A percentile compares a stretch with the other conserved stretches of the same genome.
phyloP scores from a whole-genome alignment of 2,113 vertebrate genomes.

The Microcebus jonahi region DNA sequence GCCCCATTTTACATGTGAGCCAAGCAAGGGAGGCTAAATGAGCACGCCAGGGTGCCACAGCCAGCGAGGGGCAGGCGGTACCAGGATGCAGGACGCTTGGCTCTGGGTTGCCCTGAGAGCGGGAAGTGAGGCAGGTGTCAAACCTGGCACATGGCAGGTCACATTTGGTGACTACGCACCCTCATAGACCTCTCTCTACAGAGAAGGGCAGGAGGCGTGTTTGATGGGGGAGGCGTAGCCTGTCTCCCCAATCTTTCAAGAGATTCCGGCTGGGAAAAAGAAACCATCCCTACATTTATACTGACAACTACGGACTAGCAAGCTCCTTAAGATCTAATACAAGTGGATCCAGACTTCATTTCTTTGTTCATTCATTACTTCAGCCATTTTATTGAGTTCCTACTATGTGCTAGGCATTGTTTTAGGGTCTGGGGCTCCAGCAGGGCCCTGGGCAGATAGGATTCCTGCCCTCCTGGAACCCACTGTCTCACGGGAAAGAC shows the following conservation, averaged over 20 bases:
- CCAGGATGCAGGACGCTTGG: fast-evolving
- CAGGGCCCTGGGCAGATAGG: background rate
- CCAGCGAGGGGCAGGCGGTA: fast-evolving
- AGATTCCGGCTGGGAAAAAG: background rate
- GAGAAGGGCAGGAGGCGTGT: background rate
- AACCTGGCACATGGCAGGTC: no score
- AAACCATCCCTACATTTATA: background rate
- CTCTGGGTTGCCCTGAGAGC: background rate
- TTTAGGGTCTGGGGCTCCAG: background rate
- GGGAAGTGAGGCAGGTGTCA: background rate
- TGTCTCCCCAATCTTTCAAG: fast-evolving
- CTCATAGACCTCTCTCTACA: background rate
- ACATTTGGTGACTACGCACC: fast-evolving
- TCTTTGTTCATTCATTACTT: background rate
- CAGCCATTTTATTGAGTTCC: background rate
- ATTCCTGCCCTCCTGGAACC: background rate
- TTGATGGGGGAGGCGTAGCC: background rate
- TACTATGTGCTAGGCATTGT: background rate
- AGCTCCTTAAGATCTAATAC: background rate
- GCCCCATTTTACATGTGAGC: background rate
- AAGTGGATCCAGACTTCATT: background rate
- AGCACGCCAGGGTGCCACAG: background rate
- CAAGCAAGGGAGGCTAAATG: background rate
- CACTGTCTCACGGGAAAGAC: background rate
- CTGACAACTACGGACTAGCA: background rate